These are phyloP conservation scores for Amblyjoppa fuscipennis DNA, from an alignment of 2,888 invertebrate genomes.

Conservation along the genomic window DNA sequence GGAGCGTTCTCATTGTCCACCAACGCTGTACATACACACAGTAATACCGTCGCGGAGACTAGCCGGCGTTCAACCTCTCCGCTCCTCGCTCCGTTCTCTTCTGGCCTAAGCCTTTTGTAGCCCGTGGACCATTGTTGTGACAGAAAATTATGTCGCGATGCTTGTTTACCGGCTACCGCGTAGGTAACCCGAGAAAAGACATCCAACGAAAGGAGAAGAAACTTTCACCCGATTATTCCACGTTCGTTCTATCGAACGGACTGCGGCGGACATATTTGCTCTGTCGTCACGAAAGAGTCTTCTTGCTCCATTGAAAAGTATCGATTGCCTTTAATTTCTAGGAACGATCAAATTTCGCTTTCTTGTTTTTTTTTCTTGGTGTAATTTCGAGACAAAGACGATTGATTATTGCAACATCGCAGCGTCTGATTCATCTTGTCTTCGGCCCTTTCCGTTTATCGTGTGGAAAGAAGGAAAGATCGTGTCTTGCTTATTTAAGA, in stretches of 20 bases:
- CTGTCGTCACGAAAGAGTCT: background rate
- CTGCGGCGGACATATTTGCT: background rate
- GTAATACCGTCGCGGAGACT: background rate
- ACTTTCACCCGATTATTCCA: conserved; percentile 4
- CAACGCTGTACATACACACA: conserved; percentile 53
- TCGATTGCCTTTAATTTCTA: conserved; percentile 14
- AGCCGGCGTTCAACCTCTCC: conserved; percentile 16
- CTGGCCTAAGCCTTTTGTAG: conserved; percentile 82
- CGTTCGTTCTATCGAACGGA: conserved; percentile 17
- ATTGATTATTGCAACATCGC: no score
- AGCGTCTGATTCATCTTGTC: no score
- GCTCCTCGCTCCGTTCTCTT: conserved; percentile 73
- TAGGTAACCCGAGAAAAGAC: conserved; percentile 46
- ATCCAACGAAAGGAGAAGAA: conserved; percentile 30
- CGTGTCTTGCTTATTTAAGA: conserved; percentile 33
- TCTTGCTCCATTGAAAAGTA: conserved; percentile 12
- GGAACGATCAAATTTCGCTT: no score
- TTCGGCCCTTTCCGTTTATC: no score
- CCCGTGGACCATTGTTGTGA: conserved; percentile 82
- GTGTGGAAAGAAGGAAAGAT: no score
- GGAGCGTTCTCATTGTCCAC: conserved; percentile 83
- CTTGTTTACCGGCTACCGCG: conserved; percentile 74
- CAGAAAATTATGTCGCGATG: conserved; percentile 81
- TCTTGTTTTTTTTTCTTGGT: no score
- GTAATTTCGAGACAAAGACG: no score